Base-by-base conservation (phyloP, 2,113 vertebrate species). In the Saccopteryx leptura region DNA sequence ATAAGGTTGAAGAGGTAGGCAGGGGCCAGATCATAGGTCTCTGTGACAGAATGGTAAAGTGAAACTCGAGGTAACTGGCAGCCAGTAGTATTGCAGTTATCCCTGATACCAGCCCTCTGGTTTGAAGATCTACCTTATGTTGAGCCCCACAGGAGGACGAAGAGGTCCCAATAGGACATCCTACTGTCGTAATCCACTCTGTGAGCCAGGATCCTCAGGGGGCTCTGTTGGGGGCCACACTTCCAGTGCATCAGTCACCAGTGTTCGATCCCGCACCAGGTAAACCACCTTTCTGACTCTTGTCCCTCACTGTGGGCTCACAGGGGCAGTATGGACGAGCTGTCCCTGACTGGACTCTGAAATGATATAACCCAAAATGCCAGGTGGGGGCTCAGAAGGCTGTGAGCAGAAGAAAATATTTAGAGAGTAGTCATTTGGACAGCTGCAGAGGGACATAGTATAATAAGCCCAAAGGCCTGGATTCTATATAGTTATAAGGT, bases 241-340 rank as follows among this genome's bases (percentile, higher is more conserved):
- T 4, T 98, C 99, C 28, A 99, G 99, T 31, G 98, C 99, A 74
- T 99, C 99, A 0, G 99, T 99, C 96, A 99, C 99, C 0, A 99
- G 99, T 7, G 99, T 99, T 94, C 99, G 99, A 91, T 99, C 99
- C 14, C 99, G 99, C 0, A 98, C 99, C 84, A 99, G 99, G 99
- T 99, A 96, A 81, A 91, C 48, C 50, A 24, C 58, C 26, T 88
- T 58, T 50, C 92, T 85, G 31, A 17, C 15, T 78, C 71, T 91
- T n/a, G 3, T 10, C 26, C 50, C 13, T 84, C 76, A 7, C 60
- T n/a, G 48, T 63, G 83, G 54, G 14, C n/a, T 68, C 52, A 31
- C 15, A 46, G 56, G 68, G 21, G 12, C 76, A 69, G 31, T 39
- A 31, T 39, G 48, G 54, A 79, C 33, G 52, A 31, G 54, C 58